phyloP scores from a whole-genome alignment of 1,140 invertebrate species.

The Drosophila nasuta region DNA sequence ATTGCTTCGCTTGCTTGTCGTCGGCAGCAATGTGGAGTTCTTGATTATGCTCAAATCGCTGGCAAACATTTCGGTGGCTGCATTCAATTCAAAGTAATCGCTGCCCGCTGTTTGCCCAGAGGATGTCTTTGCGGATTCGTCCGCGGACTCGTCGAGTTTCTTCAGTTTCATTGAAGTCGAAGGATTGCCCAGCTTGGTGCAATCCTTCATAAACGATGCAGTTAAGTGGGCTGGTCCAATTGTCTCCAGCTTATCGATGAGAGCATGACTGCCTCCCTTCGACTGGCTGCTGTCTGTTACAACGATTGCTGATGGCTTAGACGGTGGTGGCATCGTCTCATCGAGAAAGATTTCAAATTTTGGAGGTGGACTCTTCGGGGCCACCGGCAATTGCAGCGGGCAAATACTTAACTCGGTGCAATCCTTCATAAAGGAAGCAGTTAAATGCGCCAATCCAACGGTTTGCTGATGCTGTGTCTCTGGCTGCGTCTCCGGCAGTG shows the following conservation, averaged over 20 bases:
- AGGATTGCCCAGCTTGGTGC: constrained; percentile 50
- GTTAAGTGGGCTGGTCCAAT: constrained; percentile 39
- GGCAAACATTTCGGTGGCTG: constrained; percentile 76
- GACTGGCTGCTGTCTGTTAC: constrained; percentile 3
- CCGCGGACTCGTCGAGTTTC: constrained; percentile 24
- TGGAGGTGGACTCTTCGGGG: neutral
- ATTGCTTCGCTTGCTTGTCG: constrained; percentile 6
- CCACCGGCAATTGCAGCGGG: constrained; percentile 5
- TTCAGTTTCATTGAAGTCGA: constrained; percentile 19
- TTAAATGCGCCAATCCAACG: constrained; percentile 37
- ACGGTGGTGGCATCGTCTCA: constrained; percentile 41
- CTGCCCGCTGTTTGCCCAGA: neutral
- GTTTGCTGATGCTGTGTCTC: constrained; percentile 6
- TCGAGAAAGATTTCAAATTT: constrained; percentile 63
- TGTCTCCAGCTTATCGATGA: constrained; percentile 21
- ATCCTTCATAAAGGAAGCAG: constrained; percentile 45
- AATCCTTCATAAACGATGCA: constrained; percentile 71
- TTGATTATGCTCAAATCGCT: constrained; percentile 77
- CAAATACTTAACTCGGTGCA: constrained; percentile 34
- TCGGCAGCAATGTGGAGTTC: constrained; percentile 74
- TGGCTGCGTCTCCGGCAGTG: constrained; percentile 46
- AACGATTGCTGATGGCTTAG: neutral
- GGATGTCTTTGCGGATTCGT: constrained; percentile 17
- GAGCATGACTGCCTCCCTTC: constrained; percentile 21
- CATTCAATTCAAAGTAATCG: constrained; percentile 72